A percentile compares a stretch with the other conserved stretches of the same genome.
phyloP scores from a whole-genome alignment of 2,113 vertebrate genomes.

The Gavia stellata region DNA sequence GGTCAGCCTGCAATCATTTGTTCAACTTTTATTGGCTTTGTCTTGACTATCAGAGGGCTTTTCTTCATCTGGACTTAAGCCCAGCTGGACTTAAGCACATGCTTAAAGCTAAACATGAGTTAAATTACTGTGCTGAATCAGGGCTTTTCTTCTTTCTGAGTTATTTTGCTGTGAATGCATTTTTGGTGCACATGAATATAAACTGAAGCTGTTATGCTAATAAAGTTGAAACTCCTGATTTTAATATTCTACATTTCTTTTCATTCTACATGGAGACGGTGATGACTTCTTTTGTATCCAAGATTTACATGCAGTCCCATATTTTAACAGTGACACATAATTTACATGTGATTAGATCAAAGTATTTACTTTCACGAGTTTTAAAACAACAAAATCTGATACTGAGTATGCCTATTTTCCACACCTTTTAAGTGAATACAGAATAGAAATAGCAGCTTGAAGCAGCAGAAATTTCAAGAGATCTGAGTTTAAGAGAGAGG shows the following conservation, averaged over 20 bases:
- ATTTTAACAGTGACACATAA: conserved; percentile 68
- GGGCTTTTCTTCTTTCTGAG: conserved; percentile 52
- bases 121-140: conserved; percentile 56
- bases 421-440: conserved; percentile 53
- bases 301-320: conserved; percentile 62
- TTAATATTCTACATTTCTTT: conserved; percentile 65
- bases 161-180: conserved; percentile 60
- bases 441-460: conserved; percentile 58
- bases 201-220: conserved; percentile 61
- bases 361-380: conserved; percentile 58
- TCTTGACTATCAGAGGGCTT: background rate
- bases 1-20: background rate
- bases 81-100: conserved; percentile 24
- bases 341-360: conserved; percentile 70
- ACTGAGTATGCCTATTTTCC: conserved; percentile 48
- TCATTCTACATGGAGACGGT: conserved; percentile 52
- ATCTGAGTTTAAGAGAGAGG: conserved; percentile 38
- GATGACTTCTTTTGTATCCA: conserved; percentile 64
- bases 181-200: conserved; percentile 59
- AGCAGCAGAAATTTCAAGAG: conserved; percentile 58
- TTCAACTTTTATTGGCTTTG: background rate
- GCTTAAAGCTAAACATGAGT: conserved; percentile 28
- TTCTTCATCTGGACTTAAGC: conserved; percentile 22
- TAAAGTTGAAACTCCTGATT: conserved; percentile 51
- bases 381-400: conserved; percentile 64